Evolutionary conservation across 2,888 invertebrate species (phyloP).

Genomic region (Leptothorax acervorum): DNA sequence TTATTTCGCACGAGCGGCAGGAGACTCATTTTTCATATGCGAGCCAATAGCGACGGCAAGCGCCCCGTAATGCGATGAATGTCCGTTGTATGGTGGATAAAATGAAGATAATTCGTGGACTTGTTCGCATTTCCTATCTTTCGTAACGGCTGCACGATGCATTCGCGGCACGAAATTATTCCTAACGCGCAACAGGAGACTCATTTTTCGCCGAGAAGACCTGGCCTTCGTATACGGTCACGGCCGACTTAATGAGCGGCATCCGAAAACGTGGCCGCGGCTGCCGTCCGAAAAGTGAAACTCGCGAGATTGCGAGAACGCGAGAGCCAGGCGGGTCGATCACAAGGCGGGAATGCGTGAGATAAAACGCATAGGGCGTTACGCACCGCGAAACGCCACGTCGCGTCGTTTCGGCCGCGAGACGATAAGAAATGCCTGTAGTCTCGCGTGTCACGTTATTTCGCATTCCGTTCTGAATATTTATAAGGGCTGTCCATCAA

Average conservation of each 20-base stretch:
- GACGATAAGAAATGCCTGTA: slow-evolving; percentile 83
- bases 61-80: slow-evolving; percentile 38
- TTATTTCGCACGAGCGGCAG: slow-evolving; percentile 32
- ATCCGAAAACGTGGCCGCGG: slow-evolving; percentile 20
- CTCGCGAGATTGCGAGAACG: slow-evolving; percentile 60
- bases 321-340: slow-evolving; percentile 55
- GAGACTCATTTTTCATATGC: slow-evolving; percentile 44
- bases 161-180: slow-evolving; percentile 26
- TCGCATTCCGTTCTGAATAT: slow-evolving; percentile 82
- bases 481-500: slow-evolving; percentile 83
- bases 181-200: slow-evolving; percentile 52
- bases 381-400: slow-evolving; percentile 10
- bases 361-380: slow-evolving; percentile 68
- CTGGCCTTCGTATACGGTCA: slow-evolving; percentile 35
- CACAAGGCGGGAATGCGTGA: slow-evolving; percentile 68
- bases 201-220: slow-evolving; percentile 36
- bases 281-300: slow-evolving; percentile 59
- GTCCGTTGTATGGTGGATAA: slow-evolving; percentile 25
- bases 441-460: slow-evolving; percentile 84
- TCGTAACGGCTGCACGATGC: not conserved
- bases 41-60: slow-evolving; percentile 35
- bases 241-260: slow-evolving; percentile 43
- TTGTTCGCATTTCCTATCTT: slow-evolving; percentile 33
- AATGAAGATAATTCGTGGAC: slow-evolving; percentile 40
- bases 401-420: slow-evolving; percentile 54